Percentiles rank a stretch among this genome's conserved stretches.
Conservation (phyloP, 1,140 invertebrate species). For the Cyclina sinensis region DNA sequence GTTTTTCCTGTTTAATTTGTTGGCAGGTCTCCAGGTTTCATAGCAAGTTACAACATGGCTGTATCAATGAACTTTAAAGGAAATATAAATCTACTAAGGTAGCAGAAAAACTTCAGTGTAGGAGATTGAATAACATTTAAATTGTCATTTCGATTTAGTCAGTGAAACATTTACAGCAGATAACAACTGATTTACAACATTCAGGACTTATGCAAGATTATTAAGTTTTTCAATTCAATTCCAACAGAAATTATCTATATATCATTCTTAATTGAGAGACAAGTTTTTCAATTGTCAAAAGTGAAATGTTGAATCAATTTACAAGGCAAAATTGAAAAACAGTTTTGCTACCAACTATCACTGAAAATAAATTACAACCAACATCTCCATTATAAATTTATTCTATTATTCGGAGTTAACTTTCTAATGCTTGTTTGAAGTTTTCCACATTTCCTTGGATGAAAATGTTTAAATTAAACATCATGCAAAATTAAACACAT, state of each 20-base stretch:
- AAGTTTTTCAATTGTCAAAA: conserved; percentile 10
- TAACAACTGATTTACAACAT: conserved; percentile 59
- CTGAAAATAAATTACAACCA: neutral
- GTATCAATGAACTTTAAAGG: conserved; percentile 23
- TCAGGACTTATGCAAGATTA: conserved; percentile 46
- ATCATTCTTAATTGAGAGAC: conserved; percentile 19
- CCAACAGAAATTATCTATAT: conserved; percentile 9
- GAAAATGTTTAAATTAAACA: neutral
- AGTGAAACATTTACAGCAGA: conserved; percentile 36
- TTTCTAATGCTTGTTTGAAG: conserved; percentile 1
- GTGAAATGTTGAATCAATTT: neutral
- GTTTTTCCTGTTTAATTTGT: conserved; percentile 21
- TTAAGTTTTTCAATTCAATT: conserved; percentile 37
- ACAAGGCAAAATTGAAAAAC: neutral
- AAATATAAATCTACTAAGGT: conserved; percentile 34
- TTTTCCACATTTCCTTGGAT: neutral
- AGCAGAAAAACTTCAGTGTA: conserved; percentile 13
- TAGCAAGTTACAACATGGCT: conserved; percentile 31
- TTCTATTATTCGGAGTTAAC: neutral
- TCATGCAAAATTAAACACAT: too few relatives aligned
- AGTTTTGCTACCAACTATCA: neutral
- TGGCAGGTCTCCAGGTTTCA: conserved; percentile 16
- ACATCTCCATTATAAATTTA: conserved; percentile 1
- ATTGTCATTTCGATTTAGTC: conserved; percentile 52
- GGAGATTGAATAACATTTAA: conserved; percentile 48